Base-by-base conservation (phyloP, 2,888 invertebrate species). In the Pteria penguin region DNA sequence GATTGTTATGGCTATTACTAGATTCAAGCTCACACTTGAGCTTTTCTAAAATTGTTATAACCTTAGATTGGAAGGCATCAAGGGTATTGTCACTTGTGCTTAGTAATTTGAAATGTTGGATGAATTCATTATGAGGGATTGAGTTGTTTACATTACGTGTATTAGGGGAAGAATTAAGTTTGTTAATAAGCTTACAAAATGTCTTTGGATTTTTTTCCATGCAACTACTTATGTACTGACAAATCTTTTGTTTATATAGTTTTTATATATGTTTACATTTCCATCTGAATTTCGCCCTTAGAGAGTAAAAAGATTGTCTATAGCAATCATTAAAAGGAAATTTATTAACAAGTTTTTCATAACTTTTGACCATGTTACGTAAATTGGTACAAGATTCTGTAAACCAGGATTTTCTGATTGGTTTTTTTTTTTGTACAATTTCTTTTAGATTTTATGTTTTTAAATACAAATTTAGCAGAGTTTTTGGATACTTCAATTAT, bases 131-230 rank as follows among this genome's bases (percentile, higher is more conserved):
- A 57, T 27, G 27, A 27, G 57, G n/a, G n/a, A 27, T 4, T 22
- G 57, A 22, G 57, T 18, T 57, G 57, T n/a, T n/a, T n/a, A n/a
- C n/a, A n/a, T 57, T 22, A 57, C n/a, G 22, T 27, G 27, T 57
- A 57, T 57, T 57, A 24, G 36, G 45, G 2, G 52, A 24, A 11
- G 32, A 58, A 55, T 67, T 32, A n/a, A 68, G 33, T 68, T 68
- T 68, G 58, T 68, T 55, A 32, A 68, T 32, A 5, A 68, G n/a
- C 2, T 57, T 58, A 57, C 68, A 68, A 26, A 68, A 68, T 18
- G 57, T 24, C 32, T 68, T 68, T 18, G 58, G 57, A 29, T 58
- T 58, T 8, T 27, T 58, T 33, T 68, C 58, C n/a, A 33, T 11
- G 26, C 18, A 32, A 14, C 33, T n/a, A 32, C 11, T 22, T 26